Base-by-base conservation (phyloP, 2,888 invertebrate species). In the Anticlea derivata region DNA sequence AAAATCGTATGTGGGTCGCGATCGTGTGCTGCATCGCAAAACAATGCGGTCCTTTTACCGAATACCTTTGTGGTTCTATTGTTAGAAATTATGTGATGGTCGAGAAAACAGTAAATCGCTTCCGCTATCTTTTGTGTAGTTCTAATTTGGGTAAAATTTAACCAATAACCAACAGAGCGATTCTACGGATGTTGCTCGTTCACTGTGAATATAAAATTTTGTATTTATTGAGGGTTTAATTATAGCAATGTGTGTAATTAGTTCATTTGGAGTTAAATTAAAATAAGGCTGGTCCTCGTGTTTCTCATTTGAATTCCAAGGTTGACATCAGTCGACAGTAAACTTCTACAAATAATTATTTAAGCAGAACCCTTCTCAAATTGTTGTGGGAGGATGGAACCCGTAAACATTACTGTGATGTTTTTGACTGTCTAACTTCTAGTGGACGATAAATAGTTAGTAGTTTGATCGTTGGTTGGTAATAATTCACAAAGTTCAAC, bases 331-430 rank as follows among this genome's bases (percentile, higher is more conserved):
- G 49, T 55, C 55, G 50, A 57, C 49, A 57, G 54, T 65, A 66
- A 68, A 66, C 64, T 70, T 53, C 55, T 55, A 57, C 58, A 66
- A 70, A 68, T 70, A 65, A 66, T 66, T 66, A 68, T 69, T 70
- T 67, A 66, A 68, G 63, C 63, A 65, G 60, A 68, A 78, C 78
- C 81, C 79, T 79, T 69, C 72, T 80, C 78, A 79, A 77, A 73
- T 73, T 75, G 73, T 70, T 75, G 70, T 65, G 71, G 67, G 69
- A 73, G 73, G 74, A 75, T 13, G 6, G 23, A 72, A 76, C 68
- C 63, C 70, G 63, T 65, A 68, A 78, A 71, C 66, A 73, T 70
- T 70, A 63, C 64, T 69, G 62, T 65, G 66, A 66, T 67, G 65
- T 65, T 70, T 66, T 60, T 55, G 60, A 66, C 66, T 74, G 70